Evolutionary conservation across 64 coral and sea anemone species (phyloP).

Genomic region (Astreopora myriophthalma): DNA sequence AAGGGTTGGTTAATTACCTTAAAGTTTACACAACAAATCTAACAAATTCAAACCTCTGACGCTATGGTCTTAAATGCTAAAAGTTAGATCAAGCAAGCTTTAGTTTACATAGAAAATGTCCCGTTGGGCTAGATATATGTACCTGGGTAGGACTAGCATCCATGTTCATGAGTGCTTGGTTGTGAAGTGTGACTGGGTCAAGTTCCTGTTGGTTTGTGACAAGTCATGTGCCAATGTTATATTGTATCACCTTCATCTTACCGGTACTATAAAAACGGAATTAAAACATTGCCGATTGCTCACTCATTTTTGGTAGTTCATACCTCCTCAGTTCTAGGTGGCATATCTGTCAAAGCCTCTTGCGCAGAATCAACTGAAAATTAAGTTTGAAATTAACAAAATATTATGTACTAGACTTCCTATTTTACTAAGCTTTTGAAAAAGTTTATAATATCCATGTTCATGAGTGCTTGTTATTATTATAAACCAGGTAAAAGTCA

Average conservation of each 20-base stretch:
- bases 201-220: slow-evolving; percentile 68
- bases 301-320: not conserved
- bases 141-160: slow-evolving; percentile 93
- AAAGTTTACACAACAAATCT: not conserved
- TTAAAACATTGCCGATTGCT: not conserved
- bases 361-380: slow-evolving; percentile 92
- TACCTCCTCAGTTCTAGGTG: slow-evolving; percentile 96
- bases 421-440: not conserved
- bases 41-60: too few species aligned
- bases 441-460: not conserved
- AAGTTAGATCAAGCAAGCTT: too few species aligned
- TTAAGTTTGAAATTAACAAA: not conserved
- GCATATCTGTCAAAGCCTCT: slow-evolving; percentile 98
- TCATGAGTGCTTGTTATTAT: too few species aligned
- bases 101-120: too few species aligned
- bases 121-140: too few species aligned
- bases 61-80: too few species aligned
- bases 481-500: too few species aligned
- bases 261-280: too few species aligned
- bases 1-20: not conserved
- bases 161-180: slow-evolving; percentile 99
- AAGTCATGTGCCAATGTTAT: too few species aligned
- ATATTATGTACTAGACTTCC: not conserved
- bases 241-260: too few species aligned
- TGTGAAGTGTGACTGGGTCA: slow-evolving; percentile 94